Evolutionary conservation across 1,140 invertebrate genomes (phyloP).

Genomic region (honey bee (Apis mellifera)): DNA sequence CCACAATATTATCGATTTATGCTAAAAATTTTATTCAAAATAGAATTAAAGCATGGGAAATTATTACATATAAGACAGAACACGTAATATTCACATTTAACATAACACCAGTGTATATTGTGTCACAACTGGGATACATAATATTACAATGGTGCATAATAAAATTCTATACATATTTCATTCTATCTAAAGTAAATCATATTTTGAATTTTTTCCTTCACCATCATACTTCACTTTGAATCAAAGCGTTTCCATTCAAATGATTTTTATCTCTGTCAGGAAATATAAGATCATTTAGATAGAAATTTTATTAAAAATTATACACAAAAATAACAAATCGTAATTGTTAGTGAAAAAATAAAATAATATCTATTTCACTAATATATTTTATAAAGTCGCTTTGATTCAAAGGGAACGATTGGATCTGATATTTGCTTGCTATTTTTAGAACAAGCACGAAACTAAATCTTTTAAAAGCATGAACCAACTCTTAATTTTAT

Average conservation of each 20-base stretch:
- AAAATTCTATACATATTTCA: slow-evolving; percentile 81
- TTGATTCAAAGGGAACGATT: slow-evolving; percentile 71
- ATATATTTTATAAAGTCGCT: slow-evolving; percentile 29
- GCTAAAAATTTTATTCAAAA: slow-evolving; percentile 37
- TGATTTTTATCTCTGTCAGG: background rate
- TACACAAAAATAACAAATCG: background rate
- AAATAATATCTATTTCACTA: background rate
- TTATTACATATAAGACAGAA: slow-evolving; percentile 51
- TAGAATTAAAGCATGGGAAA: slow-evolving; percentile 34
- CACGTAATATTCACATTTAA: slow-evolving; percentile 78
- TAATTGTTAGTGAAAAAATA: background rate
- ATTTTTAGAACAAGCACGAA: slow-evolving; percentile 72
- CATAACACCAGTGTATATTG: slow-evolving; percentile 82
- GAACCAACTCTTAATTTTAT: slow-evolving; percentile 78
- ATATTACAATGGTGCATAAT: slow-evolving; percentile 82
- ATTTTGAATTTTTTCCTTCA: slow-evolving; percentile 69
- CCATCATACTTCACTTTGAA: slow-evolving; percentile 71
- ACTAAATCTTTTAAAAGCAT: slow-evolving; percentile 79
- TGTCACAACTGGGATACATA: slow-evolving; percentile 81
- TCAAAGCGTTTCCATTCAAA: slow-evolving; percentile 52
- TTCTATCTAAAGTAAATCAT: slow-evolving; percentile 80
- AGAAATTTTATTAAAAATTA: background rate
- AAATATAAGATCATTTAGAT: background rate
- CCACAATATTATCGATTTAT: background rate
- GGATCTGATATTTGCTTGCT: slow-evolving; percentile 61